These are phyloP conservation scores for Aphodius sticticus DNA, from an alignment of 2,888 invertebrate genomes.

Conservation along the genomic window DNA sequence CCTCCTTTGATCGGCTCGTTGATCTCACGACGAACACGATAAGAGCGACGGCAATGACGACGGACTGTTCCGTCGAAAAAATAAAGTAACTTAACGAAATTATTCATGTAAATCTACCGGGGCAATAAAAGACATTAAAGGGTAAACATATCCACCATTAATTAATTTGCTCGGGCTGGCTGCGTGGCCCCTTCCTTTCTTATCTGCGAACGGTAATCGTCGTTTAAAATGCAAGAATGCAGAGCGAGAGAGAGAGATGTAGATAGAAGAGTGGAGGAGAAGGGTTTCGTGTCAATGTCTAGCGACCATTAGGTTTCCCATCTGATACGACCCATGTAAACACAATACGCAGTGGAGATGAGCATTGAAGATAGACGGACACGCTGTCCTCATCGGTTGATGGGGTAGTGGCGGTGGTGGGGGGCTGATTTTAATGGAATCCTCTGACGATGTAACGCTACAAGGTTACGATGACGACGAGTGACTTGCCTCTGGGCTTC, in stretches of 20 bases:
- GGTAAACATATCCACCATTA: slow-evolving; percentile 26
- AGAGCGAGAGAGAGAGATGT: neutral
- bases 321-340: slow-evolving; percentile 39
- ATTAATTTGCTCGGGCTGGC: slow-evolving; percentile 21
- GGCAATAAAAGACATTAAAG: slow-evolving; percentile 18
- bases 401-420: neutral
- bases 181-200: slow-evolving; percentile 12
- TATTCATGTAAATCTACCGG: slow-evolving; percentile 20
- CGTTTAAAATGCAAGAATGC: slow-evolving; percentile 25
- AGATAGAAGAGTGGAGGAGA: neutral
- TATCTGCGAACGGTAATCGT: slow-evolving; percentile 22
- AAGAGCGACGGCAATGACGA: slow-evolving; percentile 4
- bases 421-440: neutral
- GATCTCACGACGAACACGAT: neutral
- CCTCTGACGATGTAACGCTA: neutral
- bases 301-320: slow-evolving; percentile 21
- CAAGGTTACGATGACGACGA: slow-evolving; percentile 4
- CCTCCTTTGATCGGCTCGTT: neutral
- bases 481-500: neutral
- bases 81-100: slow-evolving; percentile 21
- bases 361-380: slow-evolving; percentile 39
- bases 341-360: slow-evolving; percentile 43
- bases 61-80: slow-evolving; percentile 4
- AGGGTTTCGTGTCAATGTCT: slow-evolving; percentile 22
- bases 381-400: slow-evolving; percentile 37